Evolutionary conservation across 2,888 invertebrate species (phyloP).

Genomic region (Myathropa florea): DNA sequence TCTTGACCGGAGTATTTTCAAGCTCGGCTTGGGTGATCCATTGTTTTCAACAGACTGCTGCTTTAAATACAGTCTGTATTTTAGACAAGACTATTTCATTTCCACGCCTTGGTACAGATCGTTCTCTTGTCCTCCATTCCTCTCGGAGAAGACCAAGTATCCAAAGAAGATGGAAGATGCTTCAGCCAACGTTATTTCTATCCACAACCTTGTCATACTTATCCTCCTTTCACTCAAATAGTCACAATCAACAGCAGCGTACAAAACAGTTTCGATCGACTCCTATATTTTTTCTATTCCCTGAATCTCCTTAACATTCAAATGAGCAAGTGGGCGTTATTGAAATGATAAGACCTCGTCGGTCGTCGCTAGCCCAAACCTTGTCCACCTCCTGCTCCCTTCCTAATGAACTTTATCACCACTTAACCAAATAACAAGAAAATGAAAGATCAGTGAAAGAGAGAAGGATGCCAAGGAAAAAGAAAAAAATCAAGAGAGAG

Average conservation of each 20-base stretch:
- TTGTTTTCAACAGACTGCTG: no score
- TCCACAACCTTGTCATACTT: no score
- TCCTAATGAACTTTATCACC: slow-evolving; percentile 22
- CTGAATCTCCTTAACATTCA: not conserved
- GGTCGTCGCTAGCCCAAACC: slow-evolving; percentile 42
- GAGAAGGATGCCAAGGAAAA: not conserved
- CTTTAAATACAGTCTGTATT: no score
- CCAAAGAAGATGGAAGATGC: no score
- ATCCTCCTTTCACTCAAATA: no score
- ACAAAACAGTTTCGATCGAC: not conserved
- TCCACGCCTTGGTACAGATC: no score
- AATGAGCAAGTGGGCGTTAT: slow-evolving; percentile 40
- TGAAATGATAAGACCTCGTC: slow-evolving; percentile 50
- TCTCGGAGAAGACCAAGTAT: no score
- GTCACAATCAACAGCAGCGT: not conserved
- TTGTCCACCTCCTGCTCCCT: slow-evolving; percentile 17
- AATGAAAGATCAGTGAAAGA: slow-evolving; percentile 18
- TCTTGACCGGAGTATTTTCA: no score
- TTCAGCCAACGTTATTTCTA: no score
- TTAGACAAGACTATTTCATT: no score
- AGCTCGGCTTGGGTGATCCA: no score
- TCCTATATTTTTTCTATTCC: not conserved
- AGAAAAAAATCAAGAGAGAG: not conserved
- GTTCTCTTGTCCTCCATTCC: no score
- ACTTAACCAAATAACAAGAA: slow-evolving; percentile 51